A percentile compares a stretch with the other conserved stretches of the same genome.
phyloP scores from a whole-genome alignment of 1,140 invertebrate genomes.

The Neodiprion virginianus region DNA sequence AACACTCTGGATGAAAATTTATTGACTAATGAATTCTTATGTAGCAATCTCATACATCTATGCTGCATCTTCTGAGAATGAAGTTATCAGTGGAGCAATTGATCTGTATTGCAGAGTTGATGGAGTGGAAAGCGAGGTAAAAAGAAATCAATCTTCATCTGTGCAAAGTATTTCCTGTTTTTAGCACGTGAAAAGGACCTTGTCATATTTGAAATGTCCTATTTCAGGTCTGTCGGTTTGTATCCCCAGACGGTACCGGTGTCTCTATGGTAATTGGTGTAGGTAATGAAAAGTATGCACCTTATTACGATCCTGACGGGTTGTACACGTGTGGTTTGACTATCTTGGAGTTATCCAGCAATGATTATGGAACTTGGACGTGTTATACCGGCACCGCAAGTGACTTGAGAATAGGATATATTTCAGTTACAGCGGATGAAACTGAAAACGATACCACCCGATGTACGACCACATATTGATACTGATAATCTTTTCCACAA shows the following conservation, averaged over 20 bases:
- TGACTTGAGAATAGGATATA: slow-evolving; percentile 4
- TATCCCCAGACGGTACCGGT: slow-evolving; percentile 8
- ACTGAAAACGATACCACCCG: neutral
- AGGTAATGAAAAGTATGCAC: neutral
- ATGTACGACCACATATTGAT: neutral
- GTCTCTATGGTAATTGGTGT: neutral
- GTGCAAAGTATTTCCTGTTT: neutral
- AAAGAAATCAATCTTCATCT: no score
- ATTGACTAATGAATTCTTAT: neutral
- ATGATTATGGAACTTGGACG: slow-evolving; percentile 4
- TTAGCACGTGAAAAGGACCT: neutral
- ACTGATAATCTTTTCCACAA: neutral
- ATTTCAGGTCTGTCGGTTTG: slow-evolving; percentile 8
- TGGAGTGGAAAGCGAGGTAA: neutral
- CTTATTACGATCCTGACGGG: neutral
- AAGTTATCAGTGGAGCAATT: neutral
- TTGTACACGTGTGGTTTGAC: slow-evolving; percentile 8
- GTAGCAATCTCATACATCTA: neutral
- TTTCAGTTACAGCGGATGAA: neutral
- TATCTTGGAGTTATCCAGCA: neutral
- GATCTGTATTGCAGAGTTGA: slow-evolving; percentile 4
- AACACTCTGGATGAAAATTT: no score
- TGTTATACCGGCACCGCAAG: neutral
- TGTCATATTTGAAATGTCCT: neutral
- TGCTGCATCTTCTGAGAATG: neutral